A percentile compares a stretch with the other conserved stretches of the same genome.
phyloP scores from a whole-genome alignment of 1,140 invertebrate species.

The Epicauta chinensis region DNA sequence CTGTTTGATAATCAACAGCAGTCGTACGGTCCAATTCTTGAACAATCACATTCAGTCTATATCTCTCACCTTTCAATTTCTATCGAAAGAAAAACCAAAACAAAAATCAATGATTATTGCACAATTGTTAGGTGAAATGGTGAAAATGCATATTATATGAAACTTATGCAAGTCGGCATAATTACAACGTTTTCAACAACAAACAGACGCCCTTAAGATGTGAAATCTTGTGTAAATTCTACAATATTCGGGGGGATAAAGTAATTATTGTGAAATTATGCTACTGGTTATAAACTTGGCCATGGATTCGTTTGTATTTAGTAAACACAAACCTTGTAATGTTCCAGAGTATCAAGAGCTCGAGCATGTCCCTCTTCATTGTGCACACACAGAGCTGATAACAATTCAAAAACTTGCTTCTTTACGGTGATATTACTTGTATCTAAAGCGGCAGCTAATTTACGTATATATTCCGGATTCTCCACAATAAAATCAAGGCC shows the following conservation, averaged over 20 bases:
- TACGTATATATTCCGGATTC: slow-evolving; percentile 84
- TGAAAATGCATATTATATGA: too few species aligned
- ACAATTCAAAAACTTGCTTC: slow-evolving; percentile 86
- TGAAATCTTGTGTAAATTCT: too few species aligned
- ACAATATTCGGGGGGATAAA: too few species aligned
- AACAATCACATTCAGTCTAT: slow-evolving; percentile 81
- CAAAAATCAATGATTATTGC: too few species aligned
- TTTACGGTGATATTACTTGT: slow-evolving; percentile 79
- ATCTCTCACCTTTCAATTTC: slow-evolving; percentile 75
- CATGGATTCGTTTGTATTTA: too few species aligned
- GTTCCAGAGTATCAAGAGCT: slow-evolving; percentile 79
- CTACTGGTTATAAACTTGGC: too few species aligned
- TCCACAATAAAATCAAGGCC: slow-evolving; percentile 91
- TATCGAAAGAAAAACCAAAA: slow-evolving; percentile 41
- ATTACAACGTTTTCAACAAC: too few species aligned
- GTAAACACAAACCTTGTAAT: slow-evolving; percentile 77
- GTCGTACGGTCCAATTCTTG: slow-evolving; percentile 76
- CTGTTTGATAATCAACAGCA: slow-evolving; percentile 80
- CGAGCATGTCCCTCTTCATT: slow-evolving; percentile 77
- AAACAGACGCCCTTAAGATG: too few species aligned
- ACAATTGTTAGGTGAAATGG: too few species aligned
- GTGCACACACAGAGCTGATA: slow-evolving; percentile 86
- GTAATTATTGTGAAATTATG: too few species aligned
- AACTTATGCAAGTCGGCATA: too few species aligned
- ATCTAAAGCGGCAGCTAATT: slow-evolving; percentile 83